These are phyloP conservation scores for Hydrotaea cyrtoneurina DNA, from an alignment of 2,888 invertebrate genomes.

Conservation along the genomic window DNA sequence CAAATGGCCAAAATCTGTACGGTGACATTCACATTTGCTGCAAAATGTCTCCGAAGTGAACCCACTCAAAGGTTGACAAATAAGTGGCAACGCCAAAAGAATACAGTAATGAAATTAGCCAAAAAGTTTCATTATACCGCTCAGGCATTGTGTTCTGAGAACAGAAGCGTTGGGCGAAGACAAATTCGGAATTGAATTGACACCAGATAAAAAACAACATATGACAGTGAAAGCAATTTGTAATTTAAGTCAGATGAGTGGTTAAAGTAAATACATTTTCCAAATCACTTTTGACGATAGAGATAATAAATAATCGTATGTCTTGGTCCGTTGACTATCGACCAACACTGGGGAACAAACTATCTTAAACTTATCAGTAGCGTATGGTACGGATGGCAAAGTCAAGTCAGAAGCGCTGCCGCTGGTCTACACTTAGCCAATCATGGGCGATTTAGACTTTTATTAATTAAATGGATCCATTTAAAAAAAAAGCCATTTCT, in stretches of 20 bases:
- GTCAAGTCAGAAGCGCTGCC: no score
- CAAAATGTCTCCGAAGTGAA: not conserved
- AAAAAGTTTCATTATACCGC: not conserved
- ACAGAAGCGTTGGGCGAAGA: not conserved
- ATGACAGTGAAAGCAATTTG: no score
- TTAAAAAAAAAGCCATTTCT: no score
- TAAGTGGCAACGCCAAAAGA: conserved; percentile 5
- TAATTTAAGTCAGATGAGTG: no score
- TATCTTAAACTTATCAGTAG: no score
- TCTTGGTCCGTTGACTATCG: not conserved
- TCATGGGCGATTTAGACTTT: no score
- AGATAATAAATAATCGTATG: not conserved
- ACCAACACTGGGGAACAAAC: no score
- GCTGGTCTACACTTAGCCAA: no score
- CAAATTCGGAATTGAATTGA: not conserved
- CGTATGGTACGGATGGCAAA: no score
- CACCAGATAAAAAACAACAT: no score
- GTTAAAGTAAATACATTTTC: no score
- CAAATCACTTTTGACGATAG: not conserved
- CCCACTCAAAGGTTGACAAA: conserved; percentile 19
- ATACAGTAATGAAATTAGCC: not conserved
- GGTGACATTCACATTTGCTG: not conserved
- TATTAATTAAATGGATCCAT: no score
- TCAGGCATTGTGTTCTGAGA: not conserved
- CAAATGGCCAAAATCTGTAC: not conserved